A percentile compares a stretch with the other conserved stretches of the same genome.
Evolutionary conservation across 2,113 vertebrate species (phyloP).

Genomic region (Thinocorus orbignyianus): DNA sequence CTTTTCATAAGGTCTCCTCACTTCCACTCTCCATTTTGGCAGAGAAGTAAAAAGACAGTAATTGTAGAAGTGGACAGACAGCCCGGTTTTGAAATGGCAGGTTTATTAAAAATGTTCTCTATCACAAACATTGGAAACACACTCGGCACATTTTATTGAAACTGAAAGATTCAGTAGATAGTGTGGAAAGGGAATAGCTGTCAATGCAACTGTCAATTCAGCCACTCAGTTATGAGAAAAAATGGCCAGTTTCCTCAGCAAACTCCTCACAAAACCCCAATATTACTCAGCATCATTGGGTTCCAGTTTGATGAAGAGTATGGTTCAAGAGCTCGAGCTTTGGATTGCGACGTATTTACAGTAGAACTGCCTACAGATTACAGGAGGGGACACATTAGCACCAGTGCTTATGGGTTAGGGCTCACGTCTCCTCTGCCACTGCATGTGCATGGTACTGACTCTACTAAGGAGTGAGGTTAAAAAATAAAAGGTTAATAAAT

Average conservation of each 20-base stretch:
- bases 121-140: conserved; percentile 54
- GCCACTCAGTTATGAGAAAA: neutral
- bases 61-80: neutral
- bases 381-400: conserved; percentile 60
- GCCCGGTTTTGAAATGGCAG: conserved; percentile 25
- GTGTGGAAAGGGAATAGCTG: neutral
- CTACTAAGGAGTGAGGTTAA: neutral
- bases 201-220: neutral
- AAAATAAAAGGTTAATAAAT: conserved; percentile 31
- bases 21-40: neutral
- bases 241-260: neutral
- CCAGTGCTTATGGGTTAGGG: conserved; percentile 36
- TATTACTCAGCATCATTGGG: neutral
- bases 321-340: neutral
- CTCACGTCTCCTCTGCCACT: neutral
- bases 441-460: neutral
- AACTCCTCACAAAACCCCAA: neutral
- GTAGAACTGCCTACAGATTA: neutral
- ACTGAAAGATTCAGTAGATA: conserved; percentile 2
- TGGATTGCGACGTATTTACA: conserved; percentile 29
- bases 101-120: conserved; percentile 69
- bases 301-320: neutral
- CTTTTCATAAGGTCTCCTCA: neutral
- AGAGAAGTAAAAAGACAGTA: neutral
- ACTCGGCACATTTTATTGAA: conserved; percentile 31